Evolutionary conservation across 2,113 vertebrate genomes (phyloP), one percentile per base, ranked within the genome.

Genomic region (Perca flavescens): DNA sequence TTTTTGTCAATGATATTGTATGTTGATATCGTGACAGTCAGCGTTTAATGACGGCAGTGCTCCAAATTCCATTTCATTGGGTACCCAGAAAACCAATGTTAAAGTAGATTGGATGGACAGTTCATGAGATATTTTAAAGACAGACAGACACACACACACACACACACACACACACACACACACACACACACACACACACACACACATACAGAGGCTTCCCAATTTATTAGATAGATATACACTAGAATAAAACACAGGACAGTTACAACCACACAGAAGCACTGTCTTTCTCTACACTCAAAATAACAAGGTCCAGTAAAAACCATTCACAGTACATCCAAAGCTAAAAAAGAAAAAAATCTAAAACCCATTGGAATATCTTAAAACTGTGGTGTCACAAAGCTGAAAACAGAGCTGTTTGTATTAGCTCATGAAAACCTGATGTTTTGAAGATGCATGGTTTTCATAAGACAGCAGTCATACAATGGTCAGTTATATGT

Each of bases 191-290:
- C 34, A 34, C 34, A 34, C 6, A 34, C 34, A 34, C 34, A 34
- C 34, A 34, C 34, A 34, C 5, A 34, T 5, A 34, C 34, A 34
- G 34, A 34, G 34, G 5, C 34, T 34, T 34, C 34, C 34, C 34
- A 5, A 34, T 34, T 6, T 34, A 34, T 34, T 34, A 34, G 34
- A 31, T 34, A 34, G 34, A 31, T 65, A 36, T 69, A 67, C 14
- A 61, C 13, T 14, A 6, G 43, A 78, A 62, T 64, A 73, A 83
- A 88, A 34, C 34, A 80, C 65, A 73, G 15, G 9, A 50, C 64
- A 43, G 53, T 19, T 28, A 0, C 9, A 40, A 21, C 61, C 49
- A 60, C 63, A 66, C 75, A 66, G 31, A 62, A 43, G 17, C 56
- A 25, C 60, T 19, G 3, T 19, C 49, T 61, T 25, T 57, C 46